Evolutionary conservation across 2,797 vertebrate species (phyloP).

Genomic region (Premnoplex brunnescens): DNA sequence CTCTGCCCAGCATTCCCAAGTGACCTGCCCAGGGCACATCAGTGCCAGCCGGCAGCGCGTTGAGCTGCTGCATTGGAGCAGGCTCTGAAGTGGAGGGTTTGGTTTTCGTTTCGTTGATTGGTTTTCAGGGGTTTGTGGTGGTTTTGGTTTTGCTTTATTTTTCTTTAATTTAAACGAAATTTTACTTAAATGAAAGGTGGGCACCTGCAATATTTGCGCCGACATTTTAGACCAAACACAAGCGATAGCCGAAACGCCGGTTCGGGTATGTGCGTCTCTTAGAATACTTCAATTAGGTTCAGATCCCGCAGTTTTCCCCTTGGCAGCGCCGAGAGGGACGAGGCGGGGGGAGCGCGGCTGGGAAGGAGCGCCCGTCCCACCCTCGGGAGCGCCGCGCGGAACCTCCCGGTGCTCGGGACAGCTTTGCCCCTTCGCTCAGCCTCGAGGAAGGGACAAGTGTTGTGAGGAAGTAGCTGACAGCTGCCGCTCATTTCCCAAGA

Average conservation of each 20-base stretch:
- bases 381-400: not conserved
- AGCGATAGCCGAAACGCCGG: rapidly evolving
- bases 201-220: not conserved
- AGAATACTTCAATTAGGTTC: rapidly evolving
- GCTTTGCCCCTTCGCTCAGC: rapidly evolving
- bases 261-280: not conserved
- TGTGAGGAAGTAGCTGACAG: no score
- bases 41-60: not conserved
- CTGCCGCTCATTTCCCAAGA: not conserved
- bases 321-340: not conserved
- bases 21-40: rapidly evolving
- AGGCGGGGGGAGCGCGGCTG: no score
- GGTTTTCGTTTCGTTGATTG: not conserved
- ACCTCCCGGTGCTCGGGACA: rapidly evolving
- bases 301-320: not conserved
- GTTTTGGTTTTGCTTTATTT: not conserved
- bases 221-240: not conserved
- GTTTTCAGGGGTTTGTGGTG: no score
- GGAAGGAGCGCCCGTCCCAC: not conserved
- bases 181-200: not conserved
- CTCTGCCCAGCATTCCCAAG: not conserved
- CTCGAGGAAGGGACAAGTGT: not conserved
- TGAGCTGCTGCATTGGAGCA: not conserved
- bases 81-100: not conserved
- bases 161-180: not conserved